A percentile compares a stretch with the other conserved stretches of the same genome.
Evolutionary conservation across 2,113 vertebrate genomes (phyloP).

Genomic region (Melanotaenia duboulayi): DNA sequence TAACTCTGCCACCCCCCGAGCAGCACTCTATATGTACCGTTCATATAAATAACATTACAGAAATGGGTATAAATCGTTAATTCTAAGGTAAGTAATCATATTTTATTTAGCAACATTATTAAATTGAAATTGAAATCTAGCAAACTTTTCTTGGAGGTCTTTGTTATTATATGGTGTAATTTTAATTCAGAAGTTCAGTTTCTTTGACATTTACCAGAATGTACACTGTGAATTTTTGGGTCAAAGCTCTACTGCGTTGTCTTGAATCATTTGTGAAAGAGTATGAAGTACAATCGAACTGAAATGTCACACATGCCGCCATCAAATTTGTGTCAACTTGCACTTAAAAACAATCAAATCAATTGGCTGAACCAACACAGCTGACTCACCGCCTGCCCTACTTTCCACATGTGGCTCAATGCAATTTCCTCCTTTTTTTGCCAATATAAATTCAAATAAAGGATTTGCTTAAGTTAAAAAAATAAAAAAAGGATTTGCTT

Average conservation of each 20-base stretch:
- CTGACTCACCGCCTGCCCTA: not conserved
- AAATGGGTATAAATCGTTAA: no score
- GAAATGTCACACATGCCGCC: not conserved
- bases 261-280: not conserved
- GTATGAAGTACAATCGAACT: not conserved
- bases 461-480: no score
- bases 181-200: not conserved
- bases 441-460: no score
- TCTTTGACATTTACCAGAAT: not conserved
- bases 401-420: not conserved
- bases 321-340: not conserved
- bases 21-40: no score
- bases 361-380: not conserved
- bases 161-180: no score
- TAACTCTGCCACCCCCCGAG: no score
- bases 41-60: no score
- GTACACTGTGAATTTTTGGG: no score
- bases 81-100: no score
- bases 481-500: not conserved
- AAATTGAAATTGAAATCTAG: no score
- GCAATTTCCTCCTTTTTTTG: not conserved
- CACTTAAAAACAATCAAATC: not conserved
- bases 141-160: no score
- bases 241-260: not conserved
- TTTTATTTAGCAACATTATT: no score